Conservation (phyloP, 92 coral and sea anemone species). For the Diadumene lineata region DNA sequence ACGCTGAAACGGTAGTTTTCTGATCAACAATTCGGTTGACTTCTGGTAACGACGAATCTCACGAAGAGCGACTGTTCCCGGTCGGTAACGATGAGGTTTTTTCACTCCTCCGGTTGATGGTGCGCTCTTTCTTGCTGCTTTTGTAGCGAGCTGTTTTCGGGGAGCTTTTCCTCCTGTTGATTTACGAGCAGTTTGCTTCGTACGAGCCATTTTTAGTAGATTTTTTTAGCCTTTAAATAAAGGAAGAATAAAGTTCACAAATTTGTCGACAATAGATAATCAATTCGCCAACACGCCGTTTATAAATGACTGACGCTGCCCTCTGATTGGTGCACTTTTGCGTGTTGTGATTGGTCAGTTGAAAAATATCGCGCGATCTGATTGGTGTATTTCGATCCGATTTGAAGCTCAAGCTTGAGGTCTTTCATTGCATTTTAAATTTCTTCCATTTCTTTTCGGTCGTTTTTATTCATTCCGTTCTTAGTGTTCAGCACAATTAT, state of each 20-base stretch:
- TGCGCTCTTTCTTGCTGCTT: conserved; percentile 98
- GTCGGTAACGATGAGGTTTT: conserved; percentile 98
- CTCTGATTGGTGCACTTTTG: conserved; percentile 62
- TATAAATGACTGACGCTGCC: conserved; percentile 40
- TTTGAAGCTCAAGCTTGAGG: conserved; percentile 68
- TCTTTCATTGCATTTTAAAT: background rate
- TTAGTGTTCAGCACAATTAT: too few species aligned
- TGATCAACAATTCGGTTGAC: conserved; percentile 98
- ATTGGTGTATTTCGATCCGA: conserved; percentile 95
- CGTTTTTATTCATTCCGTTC: too few species aligned
- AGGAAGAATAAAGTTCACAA: conserved; percentile 1
- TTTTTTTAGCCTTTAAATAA: conserved; percentile 5
- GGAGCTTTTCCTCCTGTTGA: conserved; percentile 99
- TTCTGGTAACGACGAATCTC: conserved; percentile 99
- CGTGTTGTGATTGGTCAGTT: conserved; percentile 47
- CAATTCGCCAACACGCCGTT: background rate
- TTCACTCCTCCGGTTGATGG: conserved; percentile 99
- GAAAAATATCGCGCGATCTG: conserved; percentile 24
- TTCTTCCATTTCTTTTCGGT: background rate
- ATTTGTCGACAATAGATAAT: background rate
- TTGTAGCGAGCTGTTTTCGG: conserved; percentile 93
- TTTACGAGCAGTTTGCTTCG: conserved; percentile 94
- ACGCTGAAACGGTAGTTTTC: conserved; percentile 98
- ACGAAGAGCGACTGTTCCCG: conserved; percentile 99
- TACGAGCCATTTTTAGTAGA: conserved; percentile 79